Evolutionary conservation across 2,888 invertebrate species (phyloP), one percentile per base, ranked within the genome.

Genomic region (Lasius platythorax): DNA sequence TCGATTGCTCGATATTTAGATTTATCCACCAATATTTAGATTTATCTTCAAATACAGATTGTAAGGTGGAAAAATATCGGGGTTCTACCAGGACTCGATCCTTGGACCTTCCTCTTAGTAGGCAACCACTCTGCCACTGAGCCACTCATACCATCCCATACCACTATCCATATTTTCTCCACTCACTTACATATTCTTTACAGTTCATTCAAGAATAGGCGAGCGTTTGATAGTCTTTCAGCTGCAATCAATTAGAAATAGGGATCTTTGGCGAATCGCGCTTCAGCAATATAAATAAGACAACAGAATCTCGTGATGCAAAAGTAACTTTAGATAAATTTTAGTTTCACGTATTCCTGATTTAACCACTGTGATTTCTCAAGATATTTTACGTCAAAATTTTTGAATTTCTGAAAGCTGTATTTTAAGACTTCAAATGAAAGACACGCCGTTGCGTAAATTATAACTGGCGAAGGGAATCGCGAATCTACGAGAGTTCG

Each of bases 401-500:
- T 75, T 46, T n/a, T 15, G 33, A 75, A 46, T 75, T 46, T 46
- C 46, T 46, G 40, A 40, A 76, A 76, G 37, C 50, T 33, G 15
- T 33, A 64, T 40, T 67, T 28, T 18, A 50, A 30, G 40, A 40
- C 28, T 56, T 68, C 40, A 28, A 70, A 70, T 68, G n/a, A 68
- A 70, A 78, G 53, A 30, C 28, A 50, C 28, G 43, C 30, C 53
- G 70, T 78, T 68, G 50, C 67, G 68, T 46, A 30, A 53, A 78
- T 68, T 78, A 67, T 76, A 37, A 46, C 43, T 18, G 8, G 28
- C 30, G 18, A 63, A 33, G 64, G 12, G 9, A 64, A 43, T 43
- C 40, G 40, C 58, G 66, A 68, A 75, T 66, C 68, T 61, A 75
- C 73, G 43, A 37, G 66, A 74, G 81, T 67, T 87, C 78, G 74